A percentile compares a stretch with the other conserved stretches of the same genome.
Conservation (phyloP, 2,113 vertebrate species). For the Ictidomys tridecemlineatus region DNA sequence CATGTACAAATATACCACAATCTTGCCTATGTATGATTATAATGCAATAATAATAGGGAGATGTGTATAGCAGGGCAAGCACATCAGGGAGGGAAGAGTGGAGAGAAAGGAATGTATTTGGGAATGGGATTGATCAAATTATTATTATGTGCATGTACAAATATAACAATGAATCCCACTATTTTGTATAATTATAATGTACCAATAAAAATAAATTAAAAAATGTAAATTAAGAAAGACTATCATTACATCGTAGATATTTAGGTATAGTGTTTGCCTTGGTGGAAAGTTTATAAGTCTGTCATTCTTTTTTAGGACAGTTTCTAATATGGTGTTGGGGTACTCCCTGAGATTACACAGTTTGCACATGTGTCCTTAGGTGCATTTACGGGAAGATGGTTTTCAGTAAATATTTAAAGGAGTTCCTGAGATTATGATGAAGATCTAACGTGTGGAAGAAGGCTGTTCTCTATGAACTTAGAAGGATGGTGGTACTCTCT, state of each 20-base stretch:
- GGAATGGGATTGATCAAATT: too few species aligned
- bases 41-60: too few species aligned
- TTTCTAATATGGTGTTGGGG: not conserved
- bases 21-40: too few species aligned
- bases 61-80: too few species aligned
- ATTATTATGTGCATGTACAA: too few species aligned
- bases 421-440: not conserved
- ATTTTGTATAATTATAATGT: too few species aligned
- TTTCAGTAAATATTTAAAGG: constrained; percentile 10
- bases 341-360: not conserved
- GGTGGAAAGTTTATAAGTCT: not conserved
- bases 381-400: not conserved
- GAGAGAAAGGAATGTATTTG: too few species aligned
- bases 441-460: not conserved
- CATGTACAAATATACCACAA: too few species aligned
- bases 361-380: not conserved
- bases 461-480: not conserved
- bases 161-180: too few species aligned
- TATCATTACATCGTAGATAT: not conserved
- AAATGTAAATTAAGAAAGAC: too few species aligned
- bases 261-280: not conserved
- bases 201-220: too few species aligned
- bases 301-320: constrained; percentile 6
- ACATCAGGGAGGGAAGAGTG: too few species aligned
- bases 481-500: not conserved